phyloP scores from a whole-genome alignment of 2,113 vertebrate genomes.

The Lamprologus speciosus region DNA sequence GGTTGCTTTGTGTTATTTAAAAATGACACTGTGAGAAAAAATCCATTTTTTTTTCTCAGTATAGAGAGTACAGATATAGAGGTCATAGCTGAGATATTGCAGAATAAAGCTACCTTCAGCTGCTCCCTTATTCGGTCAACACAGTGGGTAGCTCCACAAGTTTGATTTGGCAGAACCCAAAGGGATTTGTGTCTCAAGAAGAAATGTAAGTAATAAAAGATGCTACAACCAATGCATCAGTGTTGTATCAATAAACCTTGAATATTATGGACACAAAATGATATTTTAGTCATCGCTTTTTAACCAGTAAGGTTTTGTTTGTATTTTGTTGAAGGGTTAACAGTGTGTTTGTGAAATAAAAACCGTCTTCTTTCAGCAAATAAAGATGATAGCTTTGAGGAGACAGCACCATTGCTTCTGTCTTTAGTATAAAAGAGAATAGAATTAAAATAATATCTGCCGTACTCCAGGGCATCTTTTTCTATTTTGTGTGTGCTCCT shows the following conservation, averaged over 20 bases:
- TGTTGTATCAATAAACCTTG: background rate
- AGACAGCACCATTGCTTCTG: background rate
- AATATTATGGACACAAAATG: rapidly evolving
- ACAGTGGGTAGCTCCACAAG: background rate
- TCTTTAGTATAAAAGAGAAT: background rate
- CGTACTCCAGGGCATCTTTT: rapidly evolving
- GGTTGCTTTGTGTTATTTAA: background rate
- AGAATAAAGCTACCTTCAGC: background rate
- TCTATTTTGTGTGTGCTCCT: background rate
- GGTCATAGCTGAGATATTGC: background rate
- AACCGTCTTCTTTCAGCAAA: background rate
- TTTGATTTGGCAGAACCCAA: background rate
- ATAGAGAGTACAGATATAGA: background rate
- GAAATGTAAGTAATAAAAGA: background rate
- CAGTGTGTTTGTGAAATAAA: background rate
- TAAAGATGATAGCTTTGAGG: background rate
- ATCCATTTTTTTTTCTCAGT: background rate
- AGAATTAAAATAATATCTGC: background rate
- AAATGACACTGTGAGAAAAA: background rate
- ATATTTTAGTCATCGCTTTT: background rate
- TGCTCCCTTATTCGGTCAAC: background rate
- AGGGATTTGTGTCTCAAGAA: background rate
- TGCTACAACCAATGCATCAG: background rate
- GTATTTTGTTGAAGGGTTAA: background rate
- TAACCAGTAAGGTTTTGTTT: background rate